Conservation (phyloP, 2,113 vertebrate species). For the Corythaixoides concolor region DNA sequence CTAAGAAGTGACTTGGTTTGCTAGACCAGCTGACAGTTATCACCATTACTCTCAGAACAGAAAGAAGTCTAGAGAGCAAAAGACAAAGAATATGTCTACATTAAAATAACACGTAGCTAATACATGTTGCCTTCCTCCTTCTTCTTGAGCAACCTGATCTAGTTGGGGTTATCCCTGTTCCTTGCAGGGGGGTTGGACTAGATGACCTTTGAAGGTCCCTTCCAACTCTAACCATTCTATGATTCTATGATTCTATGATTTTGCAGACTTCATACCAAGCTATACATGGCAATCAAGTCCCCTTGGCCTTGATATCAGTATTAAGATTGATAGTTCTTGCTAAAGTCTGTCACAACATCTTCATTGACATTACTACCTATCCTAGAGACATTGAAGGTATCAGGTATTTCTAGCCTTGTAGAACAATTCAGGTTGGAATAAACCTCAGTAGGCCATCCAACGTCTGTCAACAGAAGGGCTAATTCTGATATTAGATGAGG, state of each 20-base stretch:
- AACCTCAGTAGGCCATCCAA: neutral
- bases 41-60: neutral
- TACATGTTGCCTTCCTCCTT: neutral
- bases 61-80: neutral
- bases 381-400: neutral
- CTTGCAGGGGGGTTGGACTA: no score
- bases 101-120: neutral
- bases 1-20: neutral
- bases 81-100: neutral
- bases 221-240: no score
- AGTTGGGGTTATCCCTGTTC: no score
- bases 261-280: neutral
- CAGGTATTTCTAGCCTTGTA: neutral
- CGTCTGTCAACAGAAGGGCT: neutral
- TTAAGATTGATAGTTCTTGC: neutral
- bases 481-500: neutral
- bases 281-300: neutral
- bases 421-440: neutral
- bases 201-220: no score
- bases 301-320: neutral
- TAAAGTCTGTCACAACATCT: neutral
- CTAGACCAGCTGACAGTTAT: neutral
- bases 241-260: no score
- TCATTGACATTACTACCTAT: neutral
- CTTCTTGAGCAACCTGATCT: no score